Conservation (phyloP, 2,888 invertebrate species). For the Sphinx pinastri region DNA sequence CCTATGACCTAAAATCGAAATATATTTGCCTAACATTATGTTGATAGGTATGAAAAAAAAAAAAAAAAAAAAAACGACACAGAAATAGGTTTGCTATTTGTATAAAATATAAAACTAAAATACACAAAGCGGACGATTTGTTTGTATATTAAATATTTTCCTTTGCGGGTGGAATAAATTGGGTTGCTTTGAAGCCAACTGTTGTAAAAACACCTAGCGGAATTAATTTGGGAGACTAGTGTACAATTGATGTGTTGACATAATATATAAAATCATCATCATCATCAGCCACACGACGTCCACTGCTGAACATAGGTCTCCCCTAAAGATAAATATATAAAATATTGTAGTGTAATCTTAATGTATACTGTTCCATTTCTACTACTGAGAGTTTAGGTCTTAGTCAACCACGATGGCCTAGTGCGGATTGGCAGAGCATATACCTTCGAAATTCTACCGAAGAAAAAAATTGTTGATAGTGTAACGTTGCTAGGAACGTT, state of each 20-base stretch:
- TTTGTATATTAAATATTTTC: slow-evolving; percentile 23
- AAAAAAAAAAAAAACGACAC: neutral
- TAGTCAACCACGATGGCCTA: too few species aligned
- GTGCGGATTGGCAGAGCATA: too few species aligned
- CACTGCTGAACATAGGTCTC: too few species aligned
- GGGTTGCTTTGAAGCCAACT: slow-evolving; percentile 12
- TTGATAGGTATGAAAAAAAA: neutral
- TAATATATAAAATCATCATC: too few species aligned
- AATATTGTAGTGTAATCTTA: too few species aligned
- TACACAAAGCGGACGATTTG: slow-evolving; percentile 10
- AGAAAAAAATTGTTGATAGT: too few species aligned
- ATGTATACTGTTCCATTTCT: too few species aligned
- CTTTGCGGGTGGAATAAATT: slow-evolving; percentile 23
- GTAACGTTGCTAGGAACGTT: too few species aligned
- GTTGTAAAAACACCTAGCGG: slow-evolving; percentile 13
- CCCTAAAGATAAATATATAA: too few species aligned
- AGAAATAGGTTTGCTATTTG: slow-evolving; percentile 14
- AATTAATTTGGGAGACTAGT: slow-evolving; percentile 32
- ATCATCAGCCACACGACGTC: too few species aligned
- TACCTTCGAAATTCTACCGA: too few species aligned
- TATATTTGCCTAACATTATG: neutral
- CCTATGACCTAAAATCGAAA: neutral
- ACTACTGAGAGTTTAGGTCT: too few species aligned
- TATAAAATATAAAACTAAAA: slow-evolving; percentile 22
- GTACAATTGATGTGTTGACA: slow-evolving; percentile 62